Base-by-base conservation (phyloP, 2,113 vertebrate genomes). In the Chaetodon trifascialis region DNA sequence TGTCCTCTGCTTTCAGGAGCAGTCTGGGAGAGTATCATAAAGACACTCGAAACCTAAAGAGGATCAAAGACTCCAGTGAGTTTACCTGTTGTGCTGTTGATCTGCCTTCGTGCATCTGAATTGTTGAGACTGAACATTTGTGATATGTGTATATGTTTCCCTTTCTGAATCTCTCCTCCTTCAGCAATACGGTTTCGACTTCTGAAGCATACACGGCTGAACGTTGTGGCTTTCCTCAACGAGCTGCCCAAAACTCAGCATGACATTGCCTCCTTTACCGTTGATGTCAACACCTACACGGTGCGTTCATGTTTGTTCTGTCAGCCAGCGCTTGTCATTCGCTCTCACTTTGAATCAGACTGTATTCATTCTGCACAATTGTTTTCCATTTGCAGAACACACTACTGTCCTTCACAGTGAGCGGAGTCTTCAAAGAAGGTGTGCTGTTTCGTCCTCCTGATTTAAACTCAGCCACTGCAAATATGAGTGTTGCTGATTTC, bases 361-460 rank as follows among this genome's bases (percentile, higher is more conserved):
- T 70, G 15, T n/a, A 30, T 34, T 75, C 40, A 80, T 44, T 73
- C 1, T 68, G 0, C 36, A 30, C 17, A 44, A 34, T 19, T 62
- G 0, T 86, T 52, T 81, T 51, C 46, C 0, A 44, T 38, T 94
- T 91, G 1, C 92, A 98, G 97, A 96, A 93, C 82, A 96, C 95
- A 0, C 85, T 99, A 63, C 90, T 98, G 7, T 96, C 96, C 44
- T 99, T 99, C 76, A 96, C 96, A 1, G 95, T 98, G 42, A 96
- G 94, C 1, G 97, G 97, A 5, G 90, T 98, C 62, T 99, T 98
- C 73, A 98, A 97, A 93, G 97, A 98, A 94, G 96, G 97, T 97
- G 51, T 91, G 93, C 73, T 72, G 4, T 73, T 11, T 17, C 1
- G 5, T 63, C 2, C 4, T n/a, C 2, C 2, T 76, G 42, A 25